Conservation (phyloP, 2,113 vertebrate genomes). For the Oreochromis tanganicae region DNA sequence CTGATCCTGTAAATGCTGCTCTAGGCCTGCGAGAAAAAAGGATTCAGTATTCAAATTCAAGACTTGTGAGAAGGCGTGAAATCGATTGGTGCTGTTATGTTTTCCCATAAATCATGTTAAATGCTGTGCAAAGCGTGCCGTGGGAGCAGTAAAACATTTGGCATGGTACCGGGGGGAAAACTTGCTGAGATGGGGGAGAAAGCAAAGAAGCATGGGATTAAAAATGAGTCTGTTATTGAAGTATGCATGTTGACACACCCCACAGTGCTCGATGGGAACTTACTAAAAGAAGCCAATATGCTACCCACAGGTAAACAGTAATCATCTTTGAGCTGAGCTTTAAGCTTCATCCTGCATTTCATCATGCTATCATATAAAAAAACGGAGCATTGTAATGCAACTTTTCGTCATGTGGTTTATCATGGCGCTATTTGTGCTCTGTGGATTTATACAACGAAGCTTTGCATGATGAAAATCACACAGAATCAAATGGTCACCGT, state of each 20-base stretch:
- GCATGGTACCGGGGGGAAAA: neutral
- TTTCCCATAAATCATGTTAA: conserved; percentile 13
- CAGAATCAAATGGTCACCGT: neutral
- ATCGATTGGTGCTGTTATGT: neutral
- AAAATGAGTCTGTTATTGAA: neutral
- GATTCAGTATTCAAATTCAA: neutral
- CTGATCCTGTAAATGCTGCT: neutral
- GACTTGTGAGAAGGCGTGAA: neutral
- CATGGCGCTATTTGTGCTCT: neutral
- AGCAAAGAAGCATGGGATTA: neutral
- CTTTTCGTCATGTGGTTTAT: neutral
- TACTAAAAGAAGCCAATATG: neutral
- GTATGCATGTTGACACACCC: neutral
- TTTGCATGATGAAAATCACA: neutral
- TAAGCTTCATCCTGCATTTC: neutral
- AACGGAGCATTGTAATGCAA: neutral
- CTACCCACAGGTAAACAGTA: neutral
- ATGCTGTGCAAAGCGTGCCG: neutral
- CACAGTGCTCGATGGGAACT: neutral
- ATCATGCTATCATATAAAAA: neutral
- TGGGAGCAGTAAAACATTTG: conserved; percentile 16
- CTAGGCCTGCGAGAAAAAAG: neutral
- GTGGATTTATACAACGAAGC: neutral
- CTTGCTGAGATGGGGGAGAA: neutral
- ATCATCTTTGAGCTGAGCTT: neutral